Conservation (phyloP, 23 tunicate genomes). For the Trididemnum clinides region DNA sequence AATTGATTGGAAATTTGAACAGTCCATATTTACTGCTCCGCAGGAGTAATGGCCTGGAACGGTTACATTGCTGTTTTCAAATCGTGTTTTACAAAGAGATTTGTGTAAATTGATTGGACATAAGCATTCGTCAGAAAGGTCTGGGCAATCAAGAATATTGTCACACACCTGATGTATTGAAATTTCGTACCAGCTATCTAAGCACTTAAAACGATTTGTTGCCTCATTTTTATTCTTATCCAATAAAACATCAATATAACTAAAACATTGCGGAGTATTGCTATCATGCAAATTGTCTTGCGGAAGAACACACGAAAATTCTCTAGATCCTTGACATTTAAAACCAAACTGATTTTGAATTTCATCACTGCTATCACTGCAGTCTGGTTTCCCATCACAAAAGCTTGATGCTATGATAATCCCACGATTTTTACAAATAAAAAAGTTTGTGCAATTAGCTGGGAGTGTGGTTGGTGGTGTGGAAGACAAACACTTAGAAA, state of each 20-base stretch:
- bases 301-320: background rate
- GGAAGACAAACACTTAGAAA: background rate
- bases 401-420: background rate
- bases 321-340: background rate
- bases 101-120: background rate
- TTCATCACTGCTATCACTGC: slow-evolving; percentile 16
- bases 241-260: background rate
- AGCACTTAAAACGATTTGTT: background rate
- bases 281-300: background rate
- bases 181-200: background rate
- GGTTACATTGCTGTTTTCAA: background rate
- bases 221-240: background rate
- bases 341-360: background rate
- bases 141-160: background rate
- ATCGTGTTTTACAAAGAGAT: background rate
- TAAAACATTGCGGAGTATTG: background rate
- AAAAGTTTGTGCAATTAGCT: background rate
- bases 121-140: slow-evolving; percentile 18
- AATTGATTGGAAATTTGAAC: background rate
- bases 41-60: background rate
- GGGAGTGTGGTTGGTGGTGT: background rate
- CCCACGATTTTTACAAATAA: background rate
- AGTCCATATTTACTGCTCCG: background rate
- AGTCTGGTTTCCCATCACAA: slow-evolving; percentile 4
- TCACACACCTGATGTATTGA: slow-evolving; percentile 10